Conservation (phyloP, 2,888 invertebrate species). For the Allacma fusca region DNA sequence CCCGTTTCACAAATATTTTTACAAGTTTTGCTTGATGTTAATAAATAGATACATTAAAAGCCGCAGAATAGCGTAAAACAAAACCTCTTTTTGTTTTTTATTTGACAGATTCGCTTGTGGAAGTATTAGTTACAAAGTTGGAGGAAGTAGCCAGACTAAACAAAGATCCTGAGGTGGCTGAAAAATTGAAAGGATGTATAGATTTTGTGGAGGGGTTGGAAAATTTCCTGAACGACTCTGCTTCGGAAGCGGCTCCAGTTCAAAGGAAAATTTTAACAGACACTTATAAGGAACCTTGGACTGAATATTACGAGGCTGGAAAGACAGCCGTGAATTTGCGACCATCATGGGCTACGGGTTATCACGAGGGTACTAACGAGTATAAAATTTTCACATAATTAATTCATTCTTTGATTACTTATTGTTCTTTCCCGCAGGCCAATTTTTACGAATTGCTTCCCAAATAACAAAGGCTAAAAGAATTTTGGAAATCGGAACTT, state of each 20-base stretch:
- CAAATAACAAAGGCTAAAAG: constrained; percentile 50
- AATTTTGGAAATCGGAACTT: constrained; percentile 60
- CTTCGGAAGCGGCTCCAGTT: constrained; percentile 45
- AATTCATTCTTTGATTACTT: too few species aligned
- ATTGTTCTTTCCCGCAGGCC: constrained; percentile 38
- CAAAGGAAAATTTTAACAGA: constrained; percentile 50
- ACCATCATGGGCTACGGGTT: constrained; percentile 46
- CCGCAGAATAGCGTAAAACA: too few species aligned
- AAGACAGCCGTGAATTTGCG: neutral
- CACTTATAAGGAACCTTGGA: constrained; percentile 45
- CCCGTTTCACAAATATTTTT: too few species aligned
- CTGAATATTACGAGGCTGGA: constrained; percentile 20
- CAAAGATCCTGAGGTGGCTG: constrained; percentile 42
- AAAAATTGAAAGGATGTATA: constrained; percentile 41
- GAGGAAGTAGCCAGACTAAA: constrained; percentile 28
- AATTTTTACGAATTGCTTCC: constrained; percentile 50
- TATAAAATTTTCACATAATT: too few species aligned
- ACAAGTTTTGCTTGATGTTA: too few species aligned
- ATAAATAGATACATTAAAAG: too few species aligned
- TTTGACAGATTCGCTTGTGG: neutral
- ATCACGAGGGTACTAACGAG: constrained; percentile 47
- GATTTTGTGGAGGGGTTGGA: constrained; percentile 38
- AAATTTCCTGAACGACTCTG: constrained; percentile 41
- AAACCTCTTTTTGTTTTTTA: too few species aligned
- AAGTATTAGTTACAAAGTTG: neutral